Evolutionary conservation across 2,113 vertebrate genomes (phyloP), one percentile per base, ranked within the genome.

Genomic region (Lophura nycthemera): DNA sequence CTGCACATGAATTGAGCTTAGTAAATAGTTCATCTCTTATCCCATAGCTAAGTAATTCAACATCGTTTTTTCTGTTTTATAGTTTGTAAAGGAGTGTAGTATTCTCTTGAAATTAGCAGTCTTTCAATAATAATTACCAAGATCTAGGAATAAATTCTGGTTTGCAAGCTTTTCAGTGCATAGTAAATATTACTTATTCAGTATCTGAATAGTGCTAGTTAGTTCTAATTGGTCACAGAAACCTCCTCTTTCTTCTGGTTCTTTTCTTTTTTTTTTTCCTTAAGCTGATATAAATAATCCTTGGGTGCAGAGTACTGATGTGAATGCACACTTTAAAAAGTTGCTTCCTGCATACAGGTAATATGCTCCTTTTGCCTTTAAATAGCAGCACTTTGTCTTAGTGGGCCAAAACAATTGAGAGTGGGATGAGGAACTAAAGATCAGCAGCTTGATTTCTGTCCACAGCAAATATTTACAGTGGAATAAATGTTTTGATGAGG

Each of bases 1-100:
- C 69, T 48, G 73, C 29, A 42, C 38, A 15, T 74, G 47, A 92
- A 80, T 88, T 19, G 77, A 93, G 25, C 47, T 94, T 78, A 57
- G 65, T 71, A 83, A 94, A 94, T 91, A 91, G 89, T 91, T 89
- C 42, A 82, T 80, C 27, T 8, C 6, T 77, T 83, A 70, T 80
- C 59, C 67, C 86, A 83, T 36, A 89, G 56, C 30, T 80, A 57
- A 70, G n/a, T 82, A 74, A 48, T 65, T 64, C 36, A 83, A 90
- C 21, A 57, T 67, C 0, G 4, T 56, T 87, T 76, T 63, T 88
- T 18, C 27, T 71, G 54, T 50, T 60, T 47, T 66, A 4, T 25
- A 13, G 4, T 83, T 80, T 73, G 40, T 52, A 10, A 48, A 71
- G 52, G 74, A 80, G 14, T 40, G 10, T 42, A 81, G 10, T 34